Base-by-base conservation (phyloP, 2,888 invertebrate genomes). In the Euzophera pinguis region DNA sequence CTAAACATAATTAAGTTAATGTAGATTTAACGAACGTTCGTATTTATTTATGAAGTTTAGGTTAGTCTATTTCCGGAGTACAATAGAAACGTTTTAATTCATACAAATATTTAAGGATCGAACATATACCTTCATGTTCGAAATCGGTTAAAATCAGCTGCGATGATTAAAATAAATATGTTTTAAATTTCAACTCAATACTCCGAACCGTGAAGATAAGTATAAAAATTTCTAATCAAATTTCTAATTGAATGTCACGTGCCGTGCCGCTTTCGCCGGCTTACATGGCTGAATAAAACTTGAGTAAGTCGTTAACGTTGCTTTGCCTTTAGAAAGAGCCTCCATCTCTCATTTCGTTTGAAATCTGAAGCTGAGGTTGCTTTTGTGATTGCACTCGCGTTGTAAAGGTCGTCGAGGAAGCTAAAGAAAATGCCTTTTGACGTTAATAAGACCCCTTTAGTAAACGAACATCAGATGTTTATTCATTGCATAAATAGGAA, bases 221-320 rank as follows among this genome's bases (percentile, higher is more conserved):
- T 62, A 69, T 72, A 69, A 22, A 78, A 79, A 73, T 69, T 71
- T 73, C 65, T 75, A 81, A 83, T 81, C 75, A 73, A 78, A 77
- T 71, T 74, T 74, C 75, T 84, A 84, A 85, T 84, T 81, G 81
- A 78, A 71, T 82, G 76, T 81, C 79, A 79, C 75, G 69, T 69
- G 69, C 73, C 67, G 64, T 13, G 22, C 22, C 22, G 22, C 22
- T 22, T 22, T 68, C 71, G 73, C 75, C 65, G 63, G 69, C 73
- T 84, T 84, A 82, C 81, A 82, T 81, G 79, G 74, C 75, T 75
- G 78, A 78, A 78, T 78, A 82, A 78, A 78, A 69, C 73, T 68
- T 67, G 73, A 68, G 80, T 75, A 79, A 79, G 75, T 79, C 72
- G 73, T 82, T 82, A 78, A 78, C 75, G 73, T 64, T 63, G 77